phyloP scores from a whole-genome alignment of 2,797 vertebrate genomes.

The Remorina albescens region DNA sequence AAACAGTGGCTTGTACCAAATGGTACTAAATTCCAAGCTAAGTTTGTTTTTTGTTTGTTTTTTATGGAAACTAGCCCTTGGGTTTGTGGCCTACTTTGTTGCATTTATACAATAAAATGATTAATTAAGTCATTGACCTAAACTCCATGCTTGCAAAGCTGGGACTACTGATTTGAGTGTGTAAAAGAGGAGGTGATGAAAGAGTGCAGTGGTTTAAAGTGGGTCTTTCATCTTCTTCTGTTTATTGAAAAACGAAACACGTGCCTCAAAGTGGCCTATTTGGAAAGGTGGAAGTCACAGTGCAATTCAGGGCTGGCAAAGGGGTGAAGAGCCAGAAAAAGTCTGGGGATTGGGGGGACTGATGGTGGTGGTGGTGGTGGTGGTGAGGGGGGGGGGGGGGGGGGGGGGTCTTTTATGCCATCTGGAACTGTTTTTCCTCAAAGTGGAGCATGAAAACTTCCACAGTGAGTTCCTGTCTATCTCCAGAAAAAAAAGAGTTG shows the following conservation, averaged over 20 bases:
- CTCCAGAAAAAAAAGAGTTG: not conserved
- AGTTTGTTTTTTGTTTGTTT: no score
- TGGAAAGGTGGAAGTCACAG: conserved; percentile 52
- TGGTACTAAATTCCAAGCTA: not conserved
- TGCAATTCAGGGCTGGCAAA: not conserved
- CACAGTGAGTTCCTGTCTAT: not conserved
- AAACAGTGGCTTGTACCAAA: no score
- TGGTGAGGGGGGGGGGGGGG: no score
- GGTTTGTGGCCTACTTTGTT: not conserved
- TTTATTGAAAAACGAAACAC: conserved; percentile 78
- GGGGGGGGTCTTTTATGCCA: not conserved
- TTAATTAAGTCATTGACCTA: conserved; percentile 31
- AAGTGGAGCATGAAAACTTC: not conserved
- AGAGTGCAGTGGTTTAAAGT: conserved; percentile 50
- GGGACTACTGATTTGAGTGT: conserved; percentile 30
- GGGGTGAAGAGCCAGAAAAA: not conserved
- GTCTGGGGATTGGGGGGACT: no score
- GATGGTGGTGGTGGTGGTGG: no score
- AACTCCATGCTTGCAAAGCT: conserved; percentile 3
- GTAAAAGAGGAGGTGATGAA: conserved; percentile 41
- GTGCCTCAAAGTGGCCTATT: conserved; percentile 65
- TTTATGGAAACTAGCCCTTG: not conserved
- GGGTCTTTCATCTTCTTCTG: conserved; percentile 60
- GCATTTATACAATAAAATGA: conserved; percentile 2
- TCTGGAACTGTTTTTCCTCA: not conserved